phyloP scores from a whole-genome alignment of 2,113 vertebrate genomes.

The Leptocoma aspasia region DNA sequence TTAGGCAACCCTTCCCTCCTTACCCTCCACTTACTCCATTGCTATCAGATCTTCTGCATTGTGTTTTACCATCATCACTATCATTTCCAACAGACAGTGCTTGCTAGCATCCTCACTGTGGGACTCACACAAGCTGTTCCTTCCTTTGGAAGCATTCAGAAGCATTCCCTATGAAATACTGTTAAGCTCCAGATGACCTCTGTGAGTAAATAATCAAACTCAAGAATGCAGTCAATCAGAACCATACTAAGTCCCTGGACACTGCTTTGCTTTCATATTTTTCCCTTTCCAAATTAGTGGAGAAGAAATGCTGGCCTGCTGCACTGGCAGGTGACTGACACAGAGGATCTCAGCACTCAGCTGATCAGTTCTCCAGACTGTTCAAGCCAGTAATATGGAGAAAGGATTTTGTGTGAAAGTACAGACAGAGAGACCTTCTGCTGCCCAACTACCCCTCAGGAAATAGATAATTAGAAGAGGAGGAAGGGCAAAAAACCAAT shows the following conservation, averaged over 20 bases:
- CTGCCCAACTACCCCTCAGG: not conserved
- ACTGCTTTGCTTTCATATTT: not conserved
- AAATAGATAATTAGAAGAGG: not conserved
- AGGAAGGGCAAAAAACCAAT: accelerated
- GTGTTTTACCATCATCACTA: not conserved
- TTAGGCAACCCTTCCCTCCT: not conserved
- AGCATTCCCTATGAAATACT: not conserved
- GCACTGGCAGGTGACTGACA: not conserved
- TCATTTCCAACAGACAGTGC: not conserved
- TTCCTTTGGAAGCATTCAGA: not conserved
- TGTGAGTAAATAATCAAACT: not conserved
- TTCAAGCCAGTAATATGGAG: not conserved
- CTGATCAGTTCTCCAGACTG: not conserved
- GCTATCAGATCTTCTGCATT: not conserved
- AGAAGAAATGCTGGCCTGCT: not conserved
- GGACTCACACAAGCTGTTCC: not conserved
- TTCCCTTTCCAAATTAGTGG: not conserved
- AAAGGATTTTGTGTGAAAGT: not conserved
- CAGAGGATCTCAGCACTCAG: not conserved
- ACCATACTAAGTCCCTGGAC: not conserved
- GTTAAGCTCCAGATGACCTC: not conserved
- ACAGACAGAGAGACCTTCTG: not conserved
- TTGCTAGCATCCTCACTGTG: not conserved
- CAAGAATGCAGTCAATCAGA: not conserved
- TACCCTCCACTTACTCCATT: not conserved